Conservation (phyloP, 2,113 vertebrate species). For the Daphoenositta chrysoptera region DNA sequence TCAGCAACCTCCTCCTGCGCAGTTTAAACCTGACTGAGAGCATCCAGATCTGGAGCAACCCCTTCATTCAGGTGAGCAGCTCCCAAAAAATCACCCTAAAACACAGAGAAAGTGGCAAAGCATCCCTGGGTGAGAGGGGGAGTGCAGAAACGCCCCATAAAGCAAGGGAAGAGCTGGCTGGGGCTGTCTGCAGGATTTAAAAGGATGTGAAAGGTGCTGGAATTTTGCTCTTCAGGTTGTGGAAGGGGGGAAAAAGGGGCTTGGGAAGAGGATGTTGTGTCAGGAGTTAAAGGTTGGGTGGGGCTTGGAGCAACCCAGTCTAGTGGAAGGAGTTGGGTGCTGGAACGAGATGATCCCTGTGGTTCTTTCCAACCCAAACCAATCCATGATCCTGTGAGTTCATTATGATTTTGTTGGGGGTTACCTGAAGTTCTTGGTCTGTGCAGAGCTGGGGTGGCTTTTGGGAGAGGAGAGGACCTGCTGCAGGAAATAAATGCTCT, state of each 20-base stretch:
- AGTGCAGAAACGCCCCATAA: accelerated
- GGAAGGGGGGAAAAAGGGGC: background rate
- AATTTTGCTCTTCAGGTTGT: background rate
- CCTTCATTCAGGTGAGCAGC: conserved; percentile 79
- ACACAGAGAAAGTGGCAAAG: accelerated
- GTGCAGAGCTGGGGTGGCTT: background rate
- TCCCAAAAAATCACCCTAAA: background rate
- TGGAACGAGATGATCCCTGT: accelerated
- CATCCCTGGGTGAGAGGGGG: background rate
- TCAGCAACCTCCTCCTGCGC: conserved; percentile 88
- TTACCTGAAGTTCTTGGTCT: background rate
- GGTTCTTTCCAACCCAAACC: background rate
- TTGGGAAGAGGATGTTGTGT: background rate
- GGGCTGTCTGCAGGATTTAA: background rate
- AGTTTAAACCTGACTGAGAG: conserved; percentile 79
- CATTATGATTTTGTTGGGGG: accelerated
- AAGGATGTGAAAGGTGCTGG: background rate
- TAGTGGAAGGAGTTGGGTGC: background rate
- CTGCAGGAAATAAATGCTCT: background rate
- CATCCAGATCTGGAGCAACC: conserved; percentile 90
- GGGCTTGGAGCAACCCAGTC: background rate
- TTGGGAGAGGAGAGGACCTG: background rate
- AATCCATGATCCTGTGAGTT: background rate
- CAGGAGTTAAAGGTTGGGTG: background rate
- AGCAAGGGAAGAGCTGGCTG: accelerated